Evolutionary conservation across 1,140 invertebrate genomes (phyloP), one percentile per base, ranked within the genome.

Genomic region (Doryteuthis pealeii): DNA sequence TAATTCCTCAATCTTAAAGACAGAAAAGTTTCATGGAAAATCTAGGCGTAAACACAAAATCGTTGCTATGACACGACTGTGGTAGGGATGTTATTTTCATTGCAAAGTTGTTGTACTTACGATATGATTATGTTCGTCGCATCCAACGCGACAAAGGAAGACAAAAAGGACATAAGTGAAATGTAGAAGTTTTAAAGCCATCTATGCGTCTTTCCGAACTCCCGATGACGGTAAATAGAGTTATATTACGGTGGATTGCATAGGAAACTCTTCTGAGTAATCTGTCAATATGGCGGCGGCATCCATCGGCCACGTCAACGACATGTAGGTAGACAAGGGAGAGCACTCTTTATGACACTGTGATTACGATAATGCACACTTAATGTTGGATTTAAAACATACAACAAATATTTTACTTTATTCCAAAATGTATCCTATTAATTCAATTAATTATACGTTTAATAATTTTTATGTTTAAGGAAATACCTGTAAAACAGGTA

Each of bases 301-400:
- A 74, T 80, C 80, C 82, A 83, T 83, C 78, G 77, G 82, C 82
- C 82, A 83, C 82, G 82, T 83, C 77, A 83, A 66, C 71, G 66
- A 68, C 32, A 32, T 26, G 15, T 30, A 32, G 22, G 18, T 31
- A 26, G 30, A 18, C 74, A 76, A 77, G 79, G 78, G 74, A 70
- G 77, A 70, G n/a, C 67, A 74, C 49, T 70, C 68, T 32, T 8
- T 18, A 54, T 40, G 66, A 66, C 54, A 22, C 3, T 40, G 3
- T 40, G 3, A 5, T 40, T 40, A 5, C 10, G 35, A 40, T 40
- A 40, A 40, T 40, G 35, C 35, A 40, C 4, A 10, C 35, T n/a
- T n/a, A 40, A 40, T 5, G 4, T 40, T 40, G 35, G 10, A 40
- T 40, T 5, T 40, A 40, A 40, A 40, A 40, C n/a, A n/a, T n/a